Evolutionary conservation across 2,888 invertebrate genomes (phyloP), one percentile per base, ranked within the genome.

Genomic region (Chalcis sispes): DNA sequence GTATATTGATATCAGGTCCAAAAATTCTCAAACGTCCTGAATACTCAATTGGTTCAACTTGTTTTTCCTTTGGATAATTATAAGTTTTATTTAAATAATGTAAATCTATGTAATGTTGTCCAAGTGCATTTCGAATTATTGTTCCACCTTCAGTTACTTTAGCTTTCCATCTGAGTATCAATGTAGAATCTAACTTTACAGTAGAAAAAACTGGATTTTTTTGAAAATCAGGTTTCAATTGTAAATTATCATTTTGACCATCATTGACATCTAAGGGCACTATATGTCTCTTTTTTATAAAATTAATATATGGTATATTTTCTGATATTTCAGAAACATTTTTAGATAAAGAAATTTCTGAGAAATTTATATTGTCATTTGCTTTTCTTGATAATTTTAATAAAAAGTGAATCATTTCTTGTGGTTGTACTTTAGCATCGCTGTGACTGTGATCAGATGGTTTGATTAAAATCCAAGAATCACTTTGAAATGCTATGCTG

Each of bases 81-180:
- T 91, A 88, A 23, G 90, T 87, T 84, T 90, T 90, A 79, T 91
- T 91, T 75, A 93, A 90, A 81, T 91, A 91, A 75, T 92, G 90
- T 74, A 94, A 85, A 83, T 92, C 92, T 20, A 94, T 86, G 82
- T 93, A 93, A 83, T 93, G 94, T 82, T 95, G 95, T 0, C 95
- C 95, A 64, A 92, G 87, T 10, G 92, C 92, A 5, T 90, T 89
- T 72, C 91, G 90, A 52, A 90, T 91, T 42, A 89, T 86, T 40
- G 90, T 91, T 8, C 89, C 90, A 79, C 90, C 91, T 81, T 93
- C 91, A 20, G 90, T 88, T 8, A 91, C 87, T 73, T 90, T 89
- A 0, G 92, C 92, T 82, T 89, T 90, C 93, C 92, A 93, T 78
- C 86, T 84, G 7, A 89, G 75, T 64, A 89, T 86, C 64, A 89